Percentiles rank a stretch among this genome's conserved stretches.
These are phyloP conservation scores for Takifugu rubripes DNA, from an alignment of 2,797 vertebrate genomes.

Conservation along the genomic window DNA sequence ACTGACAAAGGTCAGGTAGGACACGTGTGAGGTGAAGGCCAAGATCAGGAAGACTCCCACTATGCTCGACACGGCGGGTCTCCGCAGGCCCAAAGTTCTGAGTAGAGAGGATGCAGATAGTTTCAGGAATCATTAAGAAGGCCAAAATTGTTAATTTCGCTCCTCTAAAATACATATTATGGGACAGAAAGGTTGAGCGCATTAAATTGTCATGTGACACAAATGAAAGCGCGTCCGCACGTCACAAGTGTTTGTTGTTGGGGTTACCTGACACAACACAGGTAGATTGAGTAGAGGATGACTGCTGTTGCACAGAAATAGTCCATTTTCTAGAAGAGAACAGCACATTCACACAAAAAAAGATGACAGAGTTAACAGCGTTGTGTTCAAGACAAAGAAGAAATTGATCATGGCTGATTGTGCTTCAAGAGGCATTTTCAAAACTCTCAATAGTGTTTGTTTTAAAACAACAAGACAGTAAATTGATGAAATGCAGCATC, in stretches of 20 bases:
- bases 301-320: constrained; percentile 96
- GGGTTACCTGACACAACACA: constrained; percentile 91
- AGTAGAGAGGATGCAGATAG: no score
- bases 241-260: not conserved
- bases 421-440: no score
- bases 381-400: no score
- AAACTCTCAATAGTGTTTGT: not conserved
- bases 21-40: constrained; percentile 84
- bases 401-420: no score
- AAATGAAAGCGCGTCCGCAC: not conserved
- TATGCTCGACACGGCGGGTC: constrained; percentile 79
- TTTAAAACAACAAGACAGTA: not conserved
- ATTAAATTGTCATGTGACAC: not conserved
- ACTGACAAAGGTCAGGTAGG: constrained; percentile 89
- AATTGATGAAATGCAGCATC: not conserved
- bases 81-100: constrained; percentile 87
- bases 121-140: no score
- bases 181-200: no score
- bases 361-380: not conserved
- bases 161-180: no score
- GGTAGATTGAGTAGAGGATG: constrained; percentile 92
- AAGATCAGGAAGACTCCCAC: constrained; percentile 83
- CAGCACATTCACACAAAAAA: constrained; percentile 9
- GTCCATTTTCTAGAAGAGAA: constrained; percentile 89
- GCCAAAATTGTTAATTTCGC: no score